Evolutionary conservation across 2,113 vertebrate species (phyloP).

Genomic region (Podocnemis expansa): DNA sequence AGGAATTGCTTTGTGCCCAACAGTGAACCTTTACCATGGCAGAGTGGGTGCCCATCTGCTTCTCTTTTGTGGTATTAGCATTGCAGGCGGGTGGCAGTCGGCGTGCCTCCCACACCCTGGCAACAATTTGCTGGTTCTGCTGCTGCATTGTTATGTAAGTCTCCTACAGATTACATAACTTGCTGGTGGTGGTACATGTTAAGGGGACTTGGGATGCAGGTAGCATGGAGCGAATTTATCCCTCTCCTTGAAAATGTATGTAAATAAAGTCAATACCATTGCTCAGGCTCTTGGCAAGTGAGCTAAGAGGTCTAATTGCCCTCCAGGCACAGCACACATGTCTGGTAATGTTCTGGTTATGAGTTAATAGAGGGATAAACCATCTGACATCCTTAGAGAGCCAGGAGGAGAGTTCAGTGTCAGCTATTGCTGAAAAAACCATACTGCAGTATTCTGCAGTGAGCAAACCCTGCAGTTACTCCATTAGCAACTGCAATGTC

Average conservation of each 20-base stretch:
- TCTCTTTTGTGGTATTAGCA: neutral
- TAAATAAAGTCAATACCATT: neutral
- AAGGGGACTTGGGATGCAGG: neutral
- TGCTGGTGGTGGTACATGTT: neutral
- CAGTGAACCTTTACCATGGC: neutral
- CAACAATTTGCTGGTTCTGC: neutral
- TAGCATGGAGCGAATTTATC: neutral
- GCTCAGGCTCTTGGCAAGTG: neutral
- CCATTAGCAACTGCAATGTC: neutral
- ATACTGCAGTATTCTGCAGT: neutral
- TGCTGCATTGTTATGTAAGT: conserved; percentile 39
- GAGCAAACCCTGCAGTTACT: neutral
- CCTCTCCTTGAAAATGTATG: neutral
- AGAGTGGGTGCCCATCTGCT: neutral
- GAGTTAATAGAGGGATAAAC: neutral
- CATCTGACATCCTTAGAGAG: neutral
- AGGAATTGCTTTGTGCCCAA: neutral
- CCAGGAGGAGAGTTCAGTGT: neutral
- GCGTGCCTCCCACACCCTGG: neutral
- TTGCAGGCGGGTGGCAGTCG: neutral
- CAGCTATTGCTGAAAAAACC: neutral
- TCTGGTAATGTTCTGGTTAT: neutral
- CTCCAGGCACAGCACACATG: neutral
- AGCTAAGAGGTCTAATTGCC: neutral
- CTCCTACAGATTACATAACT: conserved; percentile 36